Evolutionary conservation across 2,888 invertebrate genomes (phyloP), one percentile per base, ranked within the genome.

Genomic region (Bursaphelenchus okinawaensis): DNA sequence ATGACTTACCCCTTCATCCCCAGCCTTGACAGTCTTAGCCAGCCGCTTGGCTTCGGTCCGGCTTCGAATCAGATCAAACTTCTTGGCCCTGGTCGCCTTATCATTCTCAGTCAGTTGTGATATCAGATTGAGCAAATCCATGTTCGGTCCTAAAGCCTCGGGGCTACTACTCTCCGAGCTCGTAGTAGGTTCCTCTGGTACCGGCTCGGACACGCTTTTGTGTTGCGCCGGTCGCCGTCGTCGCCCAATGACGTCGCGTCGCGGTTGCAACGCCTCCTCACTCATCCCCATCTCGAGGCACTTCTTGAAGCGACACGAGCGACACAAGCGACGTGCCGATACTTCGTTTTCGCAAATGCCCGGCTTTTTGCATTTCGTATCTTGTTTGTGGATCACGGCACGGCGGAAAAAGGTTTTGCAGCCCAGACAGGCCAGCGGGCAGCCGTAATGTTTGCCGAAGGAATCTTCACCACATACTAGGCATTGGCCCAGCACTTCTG

Each of bases 271-370:
- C 7, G 81, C 81, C 67, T 81, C 82, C 55, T 74, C 74, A 52
- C 72, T 76, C 82, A 82, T 82, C 24, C 82, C 82, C 67, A 71
- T 72, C 58, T 80, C 79, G 8, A 83, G 64, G 69, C 82, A 82
- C 63, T 76, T 75, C 54, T 31, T 7, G 26, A 7, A 66, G 16
- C 83, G 70, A 69, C 83, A 82, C 3, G 79, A 76, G 19, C 82
- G 66, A 54, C 82, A 82, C 31, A 78, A 74, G 56, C 80, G 78
- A 55, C 81, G 64, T 0, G 76, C 75, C 7, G 69, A 72, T 16
- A 62, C 63, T 24, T 75, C 72, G 19, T 65, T 40, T 31, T 80
- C 74, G 63, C 82, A 82, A 7, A 69, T 60, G 7, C 71, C 71
- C 12, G 75, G 75, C 31, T 77, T 74, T 63, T 79, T 75, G 63